These are phyloP conservation scores for Notodonta dromedarius DNA, from an alignment of 2,888 invertebrate genomes.

Conservation along the genomic window DNA sequence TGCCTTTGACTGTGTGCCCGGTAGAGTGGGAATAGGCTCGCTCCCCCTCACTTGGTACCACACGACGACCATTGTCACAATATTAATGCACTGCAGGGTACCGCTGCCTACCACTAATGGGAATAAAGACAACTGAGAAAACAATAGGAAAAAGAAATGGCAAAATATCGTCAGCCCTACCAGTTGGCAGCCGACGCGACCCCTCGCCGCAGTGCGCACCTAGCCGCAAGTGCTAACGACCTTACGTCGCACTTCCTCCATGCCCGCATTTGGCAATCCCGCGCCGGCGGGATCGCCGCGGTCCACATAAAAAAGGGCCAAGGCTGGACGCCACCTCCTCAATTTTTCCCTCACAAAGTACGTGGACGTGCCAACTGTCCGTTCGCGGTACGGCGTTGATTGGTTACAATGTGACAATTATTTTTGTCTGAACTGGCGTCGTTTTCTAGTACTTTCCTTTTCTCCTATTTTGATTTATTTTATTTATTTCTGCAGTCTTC, in stretches of 20 bases:
- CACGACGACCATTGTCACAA: too few relatives aligned
- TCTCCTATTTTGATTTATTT: too few relatives aligned
- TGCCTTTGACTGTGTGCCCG: too few relatives aligned
- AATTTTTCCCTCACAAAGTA: slow-evolving; percentile 3
- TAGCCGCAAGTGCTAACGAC: neutral
- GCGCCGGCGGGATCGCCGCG: neutral
- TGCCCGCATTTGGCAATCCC: slow-evolving; percentile 6
- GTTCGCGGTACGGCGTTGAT: neutral
- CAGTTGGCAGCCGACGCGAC: neutral
- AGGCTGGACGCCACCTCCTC: neutral
- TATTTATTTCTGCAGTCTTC: too few relatives aligned
- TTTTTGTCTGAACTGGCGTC: neutral
- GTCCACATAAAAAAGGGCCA: slow-evolving; percentile 5
- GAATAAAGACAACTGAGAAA: too few relatives aligned
- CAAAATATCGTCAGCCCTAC: neutral
- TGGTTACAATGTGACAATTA: neutral
- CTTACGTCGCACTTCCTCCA: slow-evolving; percentile 1
- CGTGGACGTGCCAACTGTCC: neutral
- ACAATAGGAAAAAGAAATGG: too few relatives aligned
- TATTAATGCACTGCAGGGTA: too few relatives aligned
- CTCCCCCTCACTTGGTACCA: too few relatives aligned
- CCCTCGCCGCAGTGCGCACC: neutral
- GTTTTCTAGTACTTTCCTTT: too few relatives aligned
- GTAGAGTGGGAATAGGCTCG: too few relatives aligned
- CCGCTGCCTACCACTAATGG: too few relatives aligned